Base-by-base conservation (phyloP, 2,888 invertebrate species). In the Tuberolachnus salignus region DNA sequence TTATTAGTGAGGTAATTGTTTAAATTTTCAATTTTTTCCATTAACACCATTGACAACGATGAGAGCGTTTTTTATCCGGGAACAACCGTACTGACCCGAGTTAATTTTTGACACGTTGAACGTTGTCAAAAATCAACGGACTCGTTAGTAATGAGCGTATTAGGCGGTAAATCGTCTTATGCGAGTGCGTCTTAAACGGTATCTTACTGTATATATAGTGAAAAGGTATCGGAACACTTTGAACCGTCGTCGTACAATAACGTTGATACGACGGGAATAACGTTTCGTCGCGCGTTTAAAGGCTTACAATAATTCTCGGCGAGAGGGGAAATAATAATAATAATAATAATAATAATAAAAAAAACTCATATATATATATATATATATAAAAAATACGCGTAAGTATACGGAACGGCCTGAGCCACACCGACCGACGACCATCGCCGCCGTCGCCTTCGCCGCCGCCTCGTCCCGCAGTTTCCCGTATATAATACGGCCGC, bases 251-350 rank as follows among this genome's bases (percentile, higher is more conserved):
- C 19, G 71, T 59, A 46, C 59, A 46, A 46, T 71, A 71, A 71
- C 71, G 57, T 71, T 71, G 57, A 59, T 57, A 46, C n/a, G n/a
- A 34, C 34, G 46, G 49, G 46, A 26, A 57, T 26, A 57, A 19
- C 74, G 74, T 74, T 74, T 63, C 75, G 67, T 57, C 57, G 75
- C 49, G 67, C 75, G 67, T 78, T 78, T 67, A 67, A 78, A 59
- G 57, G 75, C 66, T 78, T 59, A 78, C 46, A 75, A 75, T 75
- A 55, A 66, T 75, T 78, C 75, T 78, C 49, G 51, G 64, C 46
- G 63, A 63, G 70, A 19, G 42, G 63, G 16, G 16, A 49, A 63
- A 63, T 34, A 34, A 53, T 26, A 55, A 42, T 34, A 69, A 42
- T 2, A 46, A 4, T n/a, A n/a, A 34, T 34, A 34, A 53, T 26